phyloP scores from a whole-genome alignment of 2,113 vertebrate genomes.

The Spilogale gracilis region DNA sequence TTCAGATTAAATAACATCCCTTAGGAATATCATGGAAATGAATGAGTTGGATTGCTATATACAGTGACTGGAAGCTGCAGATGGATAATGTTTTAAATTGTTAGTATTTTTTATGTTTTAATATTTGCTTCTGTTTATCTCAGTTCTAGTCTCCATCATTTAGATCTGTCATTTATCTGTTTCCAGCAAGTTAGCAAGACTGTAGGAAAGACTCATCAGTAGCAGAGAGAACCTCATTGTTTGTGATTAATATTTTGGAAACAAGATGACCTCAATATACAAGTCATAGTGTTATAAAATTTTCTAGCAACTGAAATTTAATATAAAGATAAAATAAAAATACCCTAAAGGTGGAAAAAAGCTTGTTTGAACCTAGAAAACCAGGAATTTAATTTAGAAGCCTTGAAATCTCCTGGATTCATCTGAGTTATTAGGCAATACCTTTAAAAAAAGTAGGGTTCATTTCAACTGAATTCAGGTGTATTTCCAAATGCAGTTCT shows the following conservation, averaged over 20 bases:
- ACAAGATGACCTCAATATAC: background rate
- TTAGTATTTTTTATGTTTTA: conserved; percentile 75
- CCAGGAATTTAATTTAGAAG: conserved; percentile 2
- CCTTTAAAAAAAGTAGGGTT: conserved; percentile 26
- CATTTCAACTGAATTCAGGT: conserved; percentile 24
- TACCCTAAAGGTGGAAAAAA: background rate
- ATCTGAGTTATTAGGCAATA: background rate
- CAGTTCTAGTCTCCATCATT: conserved; percentile 55
- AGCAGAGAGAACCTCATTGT: conserved; percentile 27
- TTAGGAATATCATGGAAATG: conserved; percentile 65
- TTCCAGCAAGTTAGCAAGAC: conserved; percentile 40
- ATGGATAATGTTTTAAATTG: conserved; percentile 61
- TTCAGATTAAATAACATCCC: conserved; percentile 53
- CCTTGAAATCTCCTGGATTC: background rate
- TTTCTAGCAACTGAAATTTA: conserved; percentile 26
- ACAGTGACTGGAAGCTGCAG: conserved; percentile 37
- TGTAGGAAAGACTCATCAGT: conserved; percentile 13
- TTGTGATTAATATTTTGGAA: conserved; percentile 59
- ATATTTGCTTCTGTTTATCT: conserved; percentile 48
- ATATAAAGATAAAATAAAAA: conserved; percentile 2
- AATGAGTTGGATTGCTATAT: conserved; percentile 63
- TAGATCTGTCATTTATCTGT: conserved; percentile 51
- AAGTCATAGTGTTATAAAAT: conserved; percentile 19
- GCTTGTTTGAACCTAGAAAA: conserved; percentile 56
- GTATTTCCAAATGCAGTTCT: background rate